A percentile compares a stretch with the other conserved stretches of the same genome.
Evolutionary conservation across 2,113 vertebrate genomes (phyloP).

Genomic region (Centropus bengalensis): DNA sequence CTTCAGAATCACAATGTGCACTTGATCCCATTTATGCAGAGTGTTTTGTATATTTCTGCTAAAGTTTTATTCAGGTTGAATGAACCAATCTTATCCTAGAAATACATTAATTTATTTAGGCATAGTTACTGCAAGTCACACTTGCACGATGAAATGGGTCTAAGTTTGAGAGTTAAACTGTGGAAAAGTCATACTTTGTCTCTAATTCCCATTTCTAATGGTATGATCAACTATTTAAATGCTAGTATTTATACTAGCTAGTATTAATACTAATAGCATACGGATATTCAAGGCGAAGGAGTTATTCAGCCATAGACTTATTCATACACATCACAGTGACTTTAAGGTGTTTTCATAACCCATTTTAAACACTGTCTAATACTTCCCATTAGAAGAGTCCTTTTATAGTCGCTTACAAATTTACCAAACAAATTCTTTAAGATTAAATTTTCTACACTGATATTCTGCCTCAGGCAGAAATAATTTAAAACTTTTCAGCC

Average conservation of each 20-base stretch:
- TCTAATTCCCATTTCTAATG: background rate
- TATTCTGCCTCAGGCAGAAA: constrained; percentile 12
- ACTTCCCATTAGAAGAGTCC: background rate
- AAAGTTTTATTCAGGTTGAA: background rate
- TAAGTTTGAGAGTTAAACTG: background rate
- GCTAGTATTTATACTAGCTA: background rate
- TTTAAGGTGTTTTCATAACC: constrained; percentile 22
- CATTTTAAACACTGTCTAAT: constrained; percentile 41
- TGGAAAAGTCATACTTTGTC: background rate
- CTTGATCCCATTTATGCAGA: background rate
- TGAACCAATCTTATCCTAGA: background rate
- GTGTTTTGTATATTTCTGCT: background rate
- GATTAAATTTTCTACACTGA: background rate
- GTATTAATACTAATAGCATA: background rate
- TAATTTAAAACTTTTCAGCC: background rate
- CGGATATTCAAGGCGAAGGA: background rate
- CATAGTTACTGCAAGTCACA: background rate
- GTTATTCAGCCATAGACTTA: background rate
- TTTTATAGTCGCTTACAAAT: background rate
- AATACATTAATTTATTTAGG: background rate
- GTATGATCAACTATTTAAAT: background rate
- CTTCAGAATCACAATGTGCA: background rate
- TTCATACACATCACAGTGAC: background rate
- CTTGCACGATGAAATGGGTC: background rate
- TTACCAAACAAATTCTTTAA: constrained; percentile 25